Conservation (phyloP, 2,797 vertebrate genomes). For the Melanotaenia nigrans region DNA sequence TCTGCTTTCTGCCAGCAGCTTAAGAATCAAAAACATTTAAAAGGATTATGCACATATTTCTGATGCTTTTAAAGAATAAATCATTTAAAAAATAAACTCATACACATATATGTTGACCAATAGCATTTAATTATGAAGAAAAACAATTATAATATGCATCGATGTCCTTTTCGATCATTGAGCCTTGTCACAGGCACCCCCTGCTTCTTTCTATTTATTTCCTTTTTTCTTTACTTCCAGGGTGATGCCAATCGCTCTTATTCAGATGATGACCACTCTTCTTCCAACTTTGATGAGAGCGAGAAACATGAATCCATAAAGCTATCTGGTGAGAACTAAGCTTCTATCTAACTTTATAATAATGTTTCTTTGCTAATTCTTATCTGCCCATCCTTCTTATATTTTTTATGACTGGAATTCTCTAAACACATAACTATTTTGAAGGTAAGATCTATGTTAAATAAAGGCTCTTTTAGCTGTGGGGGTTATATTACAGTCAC, state of each 20-base stretch:
- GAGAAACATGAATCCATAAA: constrained; percentile 90
- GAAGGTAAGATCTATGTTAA: too few relatives aligned
- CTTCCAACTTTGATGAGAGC: constrained; percentile 90
- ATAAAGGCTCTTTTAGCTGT: too few relatives aligned
- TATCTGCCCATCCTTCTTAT: background rate
- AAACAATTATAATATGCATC: too few relatives aligned
- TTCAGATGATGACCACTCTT: constrained; percentile 93
- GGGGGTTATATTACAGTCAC: too few relatives aligned
- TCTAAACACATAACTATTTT: background rate
- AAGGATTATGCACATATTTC: too few relatives aligned
- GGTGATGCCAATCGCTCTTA: constrained; percentile 95
- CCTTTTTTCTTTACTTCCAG: constrained; percentile 67
- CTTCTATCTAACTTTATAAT: background rate
- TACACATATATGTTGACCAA: background rate
- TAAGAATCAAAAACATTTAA: too few relatives aligned
- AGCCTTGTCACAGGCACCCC: background rate
- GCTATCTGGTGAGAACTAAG: constrained; percentile 82
- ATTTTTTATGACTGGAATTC: background rate
- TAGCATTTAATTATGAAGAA: background rate
- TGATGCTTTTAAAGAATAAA: too few relatives aligned
- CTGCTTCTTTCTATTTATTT: background rate
- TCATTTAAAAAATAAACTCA: too few relatives aligned
- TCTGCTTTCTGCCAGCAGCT: too few relatives aligned
- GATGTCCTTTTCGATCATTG: background rate
- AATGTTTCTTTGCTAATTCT: background rate